phyloP scores from a whole-genome alignment of 1,140 invertebrate genomes.

The Tribolium castaneum region DNA sequence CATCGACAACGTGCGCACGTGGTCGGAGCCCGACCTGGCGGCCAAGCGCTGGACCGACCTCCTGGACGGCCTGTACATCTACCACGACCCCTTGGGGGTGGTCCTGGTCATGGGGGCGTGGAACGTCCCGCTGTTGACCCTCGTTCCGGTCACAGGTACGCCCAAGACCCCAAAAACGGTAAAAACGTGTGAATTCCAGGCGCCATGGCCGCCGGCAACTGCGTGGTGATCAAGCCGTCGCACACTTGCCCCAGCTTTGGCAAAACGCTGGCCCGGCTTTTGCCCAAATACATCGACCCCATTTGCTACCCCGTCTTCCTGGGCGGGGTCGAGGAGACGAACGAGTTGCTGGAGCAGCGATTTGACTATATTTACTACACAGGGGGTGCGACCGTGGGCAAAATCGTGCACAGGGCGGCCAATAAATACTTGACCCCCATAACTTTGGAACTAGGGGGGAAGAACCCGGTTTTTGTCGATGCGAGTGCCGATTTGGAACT shows the following conservation, averaged over 20 bases:
- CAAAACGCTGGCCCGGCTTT: slow-evolving; percentile 76
- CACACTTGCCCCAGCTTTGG: slow-evolving; percentile 82
- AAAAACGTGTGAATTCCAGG: neutral
- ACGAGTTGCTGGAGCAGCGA: slow-evolving; percentile 84
- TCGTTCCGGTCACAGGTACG: slow-evolving; percentile 69
- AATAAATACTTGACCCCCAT: slow-evolving; percentile 93
- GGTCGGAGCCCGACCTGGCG: slow-evolving; percentile 73
- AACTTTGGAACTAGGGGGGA: slow-evolving; percentile 95
- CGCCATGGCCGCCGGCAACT: slow-evolving; percentile 94
- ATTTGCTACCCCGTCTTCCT: slow-evolving; percentile 63
- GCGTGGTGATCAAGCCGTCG: slow-evolving; percentile 92
- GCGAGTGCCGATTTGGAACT: slow-evolving; percentile 78
- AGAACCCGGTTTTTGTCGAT: slow-evolving; percentile 91
- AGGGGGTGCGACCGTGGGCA: slow-evolving; percentile 86
- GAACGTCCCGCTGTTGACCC: slow-evolving; percentile 93
- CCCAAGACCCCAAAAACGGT: neutral
- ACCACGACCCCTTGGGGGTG: slow-evolving; percentile 69
- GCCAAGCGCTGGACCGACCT: slow-evolving; percentile 49
- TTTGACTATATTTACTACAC: slow-evolving; percentile 99
- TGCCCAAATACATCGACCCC: slow-evolving; percentile 91
- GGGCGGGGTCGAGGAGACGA: slow-evolving; percentile 87
- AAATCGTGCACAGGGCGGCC: slow-evolving; percentile 88
- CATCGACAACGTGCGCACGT: slow-evolving; percentile 73
- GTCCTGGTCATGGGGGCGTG: slow-evolving; percentile 91
- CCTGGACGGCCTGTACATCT: slow-evolving; percentile 46